Evolutionary conservation across 2,888 invertebrate species (phyloP).

Genomic region (Drosophila aldrichi): DNA sequence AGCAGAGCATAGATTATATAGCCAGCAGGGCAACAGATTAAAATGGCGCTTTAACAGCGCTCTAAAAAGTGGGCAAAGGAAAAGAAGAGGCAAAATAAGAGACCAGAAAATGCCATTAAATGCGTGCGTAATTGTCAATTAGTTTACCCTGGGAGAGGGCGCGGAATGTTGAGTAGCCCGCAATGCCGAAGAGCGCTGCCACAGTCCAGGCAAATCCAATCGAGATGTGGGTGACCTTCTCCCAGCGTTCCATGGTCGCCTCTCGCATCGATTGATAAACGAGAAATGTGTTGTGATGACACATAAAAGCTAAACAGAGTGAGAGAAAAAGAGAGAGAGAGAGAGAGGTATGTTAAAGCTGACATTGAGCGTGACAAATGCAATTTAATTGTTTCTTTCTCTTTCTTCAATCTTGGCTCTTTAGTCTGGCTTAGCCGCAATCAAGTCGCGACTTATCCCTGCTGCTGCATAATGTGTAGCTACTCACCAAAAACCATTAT

Average conservation of each 20-base stretch:
- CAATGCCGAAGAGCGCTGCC: conserved; percentile 90
- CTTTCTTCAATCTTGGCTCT: not conserved
- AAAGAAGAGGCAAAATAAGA: not conserved
- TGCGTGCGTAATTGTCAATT: conserved; percentile 48
- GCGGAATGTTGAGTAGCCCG: conserved; percentile 93
- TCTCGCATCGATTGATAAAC: conserved; percentile 92
- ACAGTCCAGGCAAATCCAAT: conserved; percentile 90
- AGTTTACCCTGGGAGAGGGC: conserved; percentile 90
- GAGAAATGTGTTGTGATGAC: conserved; percentile 94
- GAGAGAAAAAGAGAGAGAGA: conserved; percentile 17
- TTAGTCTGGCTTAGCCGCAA: conserved; percentile 9
- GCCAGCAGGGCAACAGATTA: conserved; percentile 4
- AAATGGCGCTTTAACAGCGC: not conserved
- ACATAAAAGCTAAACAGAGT: conserved; percentile 91
- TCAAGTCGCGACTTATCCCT: conserved; percentile 20
- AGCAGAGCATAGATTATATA: not conserved
- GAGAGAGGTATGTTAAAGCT: conserved; percentile 16
- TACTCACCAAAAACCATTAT: conserved; percentile 93
- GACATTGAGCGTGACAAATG: conserved; percentile 17
- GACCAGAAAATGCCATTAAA: conserved; percentile 51
- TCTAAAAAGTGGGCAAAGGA: not conserved
- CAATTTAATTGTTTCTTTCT: conserved; percentile 25
- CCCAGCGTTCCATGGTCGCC: conserved; percentile 91
- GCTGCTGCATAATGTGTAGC: conserved; percentile 7
- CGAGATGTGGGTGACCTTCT: conserved; percentile 92